Base-by-base conservation (phyloP, 2,797 vertebrate genomes). In the Gastrophryne carolinensis region DNA sequence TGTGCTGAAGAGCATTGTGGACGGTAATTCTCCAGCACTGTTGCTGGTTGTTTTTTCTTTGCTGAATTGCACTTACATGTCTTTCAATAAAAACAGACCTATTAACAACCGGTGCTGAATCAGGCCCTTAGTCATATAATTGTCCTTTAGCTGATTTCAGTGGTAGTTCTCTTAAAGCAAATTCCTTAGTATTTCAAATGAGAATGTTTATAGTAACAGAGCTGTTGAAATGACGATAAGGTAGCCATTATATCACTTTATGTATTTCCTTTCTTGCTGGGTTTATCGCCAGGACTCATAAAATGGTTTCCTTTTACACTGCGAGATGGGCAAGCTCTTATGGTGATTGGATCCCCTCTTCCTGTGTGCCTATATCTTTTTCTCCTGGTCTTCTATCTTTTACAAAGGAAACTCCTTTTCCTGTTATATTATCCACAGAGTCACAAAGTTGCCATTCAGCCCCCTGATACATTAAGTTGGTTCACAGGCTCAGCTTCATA, bases 251-350 rank as follows among this genome's bases (percentile, higher is more conserved):
- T 47, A 75, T 68, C 64, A 61, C 37, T 53, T 63, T 63, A 58
- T 62, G 56, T 52, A 52, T 76, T 76, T 76, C 73, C 65, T 76
- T 47, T 76, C 17, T n/a, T 19, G 17, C 41, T 52, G 37, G 73
- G 73, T 26, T 62, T 23, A 9, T 54, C 52, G 19, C 73, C 57
- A 76, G 58, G 12, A 39, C 29, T 49, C 58, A 57, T 39, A 66
- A 73, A 61, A 75, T 44, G 56, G 56, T 76, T 76, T 75, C 44
- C 47, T 54, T 63, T 68, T 76, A 76, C 64, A 54, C 47, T 23
- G 24, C 69, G 44, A 32, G 49, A 76, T 62, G 32, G 53, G 52
- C 39, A 39, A 34, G 49, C 65, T 69, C 39, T 67, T 69, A 26
- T 54, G 34, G 49, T 62, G 47, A 69, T 39, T 63, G 65, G 49